A percentile compares a stretch with the other conserved stretches of the same genome.
Conservation (phyloP, 1,140 invertebrate species). For the Sycophaga agraensis region DNA sequence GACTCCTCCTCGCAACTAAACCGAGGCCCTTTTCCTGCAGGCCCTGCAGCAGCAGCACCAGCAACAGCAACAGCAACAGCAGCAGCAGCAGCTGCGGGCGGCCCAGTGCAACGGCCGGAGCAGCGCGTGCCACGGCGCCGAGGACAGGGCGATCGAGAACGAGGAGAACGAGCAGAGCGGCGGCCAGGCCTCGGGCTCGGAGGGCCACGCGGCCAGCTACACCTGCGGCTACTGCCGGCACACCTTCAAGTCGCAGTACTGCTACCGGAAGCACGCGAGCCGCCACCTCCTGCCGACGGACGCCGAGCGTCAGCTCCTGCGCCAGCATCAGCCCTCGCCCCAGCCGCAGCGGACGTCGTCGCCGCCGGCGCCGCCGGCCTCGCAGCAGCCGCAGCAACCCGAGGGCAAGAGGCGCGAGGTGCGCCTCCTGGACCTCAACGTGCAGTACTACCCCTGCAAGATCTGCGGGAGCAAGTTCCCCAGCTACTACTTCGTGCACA, state of each 20-base stretch:
- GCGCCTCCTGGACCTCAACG: constrained; percentile 72
- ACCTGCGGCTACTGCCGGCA: constrained; percentile 74
- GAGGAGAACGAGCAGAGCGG: constrained; percentile 42
- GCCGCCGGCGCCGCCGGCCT: neutral
- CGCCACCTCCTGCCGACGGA: constrained; percentile 64
- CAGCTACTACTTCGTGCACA: constrained; percentile 91
- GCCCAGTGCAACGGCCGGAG: constrained; percentile 4
- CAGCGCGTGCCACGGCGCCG: neutral
- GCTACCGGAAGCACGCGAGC: constrained; percentile 77
- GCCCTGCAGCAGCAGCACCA: no score
- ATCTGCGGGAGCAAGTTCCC: constrained; percentile 89
- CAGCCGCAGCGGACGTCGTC: constrained; percentile 9
- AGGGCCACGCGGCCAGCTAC: constrained; percentile 50
- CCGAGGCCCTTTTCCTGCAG: no score
- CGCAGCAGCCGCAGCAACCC: constrained; percentile 19
- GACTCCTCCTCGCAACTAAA: no score
- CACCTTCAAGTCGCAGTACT: constrained; percentile 80
- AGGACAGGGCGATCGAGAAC: constrained; percentile 33
- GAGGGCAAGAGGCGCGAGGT: constrained; percentile 55
- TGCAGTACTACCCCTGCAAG: constrained; percentile 91
- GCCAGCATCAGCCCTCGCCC: constrained; percentile 16
- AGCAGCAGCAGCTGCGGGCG: neutral
- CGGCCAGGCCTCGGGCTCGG: neutral
- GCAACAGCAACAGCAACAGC: no score
- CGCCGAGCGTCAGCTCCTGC: constrained; percentile 18